Evolutionary conservation across 2,113 vertebrate species (phyloP), one percentile per base, ranked within the genome.

Genomic region (Chionodraco myersi): DNA sequence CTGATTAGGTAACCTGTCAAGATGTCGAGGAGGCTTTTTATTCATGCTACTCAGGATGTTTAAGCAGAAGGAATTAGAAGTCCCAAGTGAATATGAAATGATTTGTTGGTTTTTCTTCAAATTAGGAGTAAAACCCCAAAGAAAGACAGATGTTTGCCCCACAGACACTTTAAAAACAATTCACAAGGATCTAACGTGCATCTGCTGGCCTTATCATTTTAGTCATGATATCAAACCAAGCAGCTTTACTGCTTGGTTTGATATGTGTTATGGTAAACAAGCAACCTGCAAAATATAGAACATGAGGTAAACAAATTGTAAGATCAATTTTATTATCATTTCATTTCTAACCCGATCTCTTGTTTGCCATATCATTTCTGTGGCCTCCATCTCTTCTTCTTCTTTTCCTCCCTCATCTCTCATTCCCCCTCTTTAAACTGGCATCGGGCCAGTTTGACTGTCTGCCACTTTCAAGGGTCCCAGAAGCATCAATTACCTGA

Each of bases 401-500:
- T 87, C 77, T 73, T 48, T 73, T 60, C 68, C 80, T 64, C 63
- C 62, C 10, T 71, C 66, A 26, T 16, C 47, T 12, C 48, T 11
- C 49, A 41, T 56, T 11, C 72, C 72, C 61, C 71, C 62, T 66
- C 70, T 84, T 78, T 65, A 66, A 15, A 64, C 70, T 91, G 89
- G 91, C 86, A 83, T 58, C 23, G 54, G 13, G 74, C 86, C 91
- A 83, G 61, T 79, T 65, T 72, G 83, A 84, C 80, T 85, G 84
- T 83, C 82, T 91, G 87, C 80, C 85, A 89, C 85, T 75, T 87
- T 85, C 26, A 66, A 80, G 72, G 62, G 13, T 88, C 82, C 77
- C 88, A 77, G 87, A 87, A 77, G 87, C 86, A 86, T 92, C 92
- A 86, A 90, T 89, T 91, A 92, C 89, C 87, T 91, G 82, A 86